Base-by-base conservation (phyloP, 2,888 invertebrate species). In the Octonoba sinensis region DNA sequence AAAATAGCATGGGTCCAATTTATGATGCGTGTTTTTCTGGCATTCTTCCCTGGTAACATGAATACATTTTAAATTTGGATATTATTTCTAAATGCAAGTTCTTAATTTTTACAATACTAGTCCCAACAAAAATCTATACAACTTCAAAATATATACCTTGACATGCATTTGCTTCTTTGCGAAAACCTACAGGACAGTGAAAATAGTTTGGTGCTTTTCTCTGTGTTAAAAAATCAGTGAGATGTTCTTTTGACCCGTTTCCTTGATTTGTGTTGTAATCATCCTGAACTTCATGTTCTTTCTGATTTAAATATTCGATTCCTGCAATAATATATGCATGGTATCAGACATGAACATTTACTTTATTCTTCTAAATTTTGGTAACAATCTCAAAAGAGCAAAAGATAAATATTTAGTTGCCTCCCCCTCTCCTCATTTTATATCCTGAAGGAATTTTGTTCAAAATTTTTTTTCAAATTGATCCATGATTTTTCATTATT, bases 271-370 rank as follows among this genome's bases (percentile, higher is more conserved):
- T 18, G 27, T 47, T 56, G 60, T 62, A 64, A 60, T 74, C 64
- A 57, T 62, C 49, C 36, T 69, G 65, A n/a, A 49, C n/a, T 22
- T 57, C 65, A 47, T 8, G 49, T 36, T 54, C 71, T 51, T 24
- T n/a, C 20, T 56, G 54, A 59, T 82, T 71, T 76, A 82, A 82
- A 72, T 82, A 82, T 56, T 82, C 66, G n/a, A 82, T 74, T 16
- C 82, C 82, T 82, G 82, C 13, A 82, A 84, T 12, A 62, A 73
- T 47, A 69, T 36, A 36, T 36, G 36, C 36, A 36, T 36, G 36
- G 36, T 36, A 36, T 36, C 36, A 36, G 36, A 36, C 11, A 8
- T 6, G 36, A 36, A 36, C 11, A 36, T 36, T 36, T 36, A 36
- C 36, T 36, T 36, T 6, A 8, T 36, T 36, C 36, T 8, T 36